Evolutionary conservation across 2,888 invertebrate species (phyloP).

Genomic region (Galerucella pusilla): DNA sequence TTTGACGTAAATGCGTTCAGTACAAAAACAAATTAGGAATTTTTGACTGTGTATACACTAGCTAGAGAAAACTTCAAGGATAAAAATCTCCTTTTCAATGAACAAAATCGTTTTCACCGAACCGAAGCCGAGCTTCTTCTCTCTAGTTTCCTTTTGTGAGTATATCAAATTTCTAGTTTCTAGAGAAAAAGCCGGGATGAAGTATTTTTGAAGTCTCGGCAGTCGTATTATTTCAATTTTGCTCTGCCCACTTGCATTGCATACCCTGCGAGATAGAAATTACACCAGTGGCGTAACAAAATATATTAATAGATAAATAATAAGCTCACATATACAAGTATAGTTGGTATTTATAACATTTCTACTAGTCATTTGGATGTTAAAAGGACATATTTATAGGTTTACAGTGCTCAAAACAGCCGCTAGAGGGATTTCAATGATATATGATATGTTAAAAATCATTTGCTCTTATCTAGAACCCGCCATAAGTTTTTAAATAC

Average conservation of each 20-base stretch:
- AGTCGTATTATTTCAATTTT: slow-evolving; percentile 11
- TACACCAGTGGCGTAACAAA: slow-evolving; percentile 1
- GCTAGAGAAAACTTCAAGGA: slow-evolving; percentile 24
- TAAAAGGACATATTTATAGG: no score
- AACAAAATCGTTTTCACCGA: slow-evolving; percentile 22
- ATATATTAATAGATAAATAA: neutral
- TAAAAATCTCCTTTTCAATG: slow-evolving; percentile 37
- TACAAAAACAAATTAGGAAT: neutral
- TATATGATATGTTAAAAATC: no score
- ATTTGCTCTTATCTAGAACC: no score
- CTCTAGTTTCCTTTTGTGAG: slow-evolving; percentile 18
- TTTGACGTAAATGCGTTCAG: no score
- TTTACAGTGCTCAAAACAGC: no score
- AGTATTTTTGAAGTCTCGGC: slow-evolving; percentile 26
- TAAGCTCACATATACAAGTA: no score
- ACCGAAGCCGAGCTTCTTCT: neutral
- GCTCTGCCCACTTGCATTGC: neutral
- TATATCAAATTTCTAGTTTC: slow-evolving; percentile 17
- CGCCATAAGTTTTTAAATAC: no score
- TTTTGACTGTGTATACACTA: slow-evolving; percentile 17
- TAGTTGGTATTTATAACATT: no score
- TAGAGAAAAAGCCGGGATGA: neutral
- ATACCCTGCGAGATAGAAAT: slow-evolving; percentile 10
- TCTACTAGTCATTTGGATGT: no score
- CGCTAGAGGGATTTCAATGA: no score